These are phyloP conservation scores for Drosophila bunnanda DNA, from an alignment of 2,888 invertebrate species.

Conservation along the genomic window DNA sequence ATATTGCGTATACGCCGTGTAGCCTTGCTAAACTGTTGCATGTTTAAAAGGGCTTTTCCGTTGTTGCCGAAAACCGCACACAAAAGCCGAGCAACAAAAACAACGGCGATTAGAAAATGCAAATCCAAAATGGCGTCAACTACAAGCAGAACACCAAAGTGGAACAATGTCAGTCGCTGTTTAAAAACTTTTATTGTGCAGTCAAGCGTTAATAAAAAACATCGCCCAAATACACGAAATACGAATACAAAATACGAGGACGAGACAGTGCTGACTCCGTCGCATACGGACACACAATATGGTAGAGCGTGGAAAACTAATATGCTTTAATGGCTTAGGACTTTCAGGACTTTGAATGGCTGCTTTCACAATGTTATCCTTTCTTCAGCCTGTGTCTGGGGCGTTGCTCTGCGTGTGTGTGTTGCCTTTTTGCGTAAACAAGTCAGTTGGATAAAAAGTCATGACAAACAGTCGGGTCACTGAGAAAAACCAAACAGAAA, in stretches of 20 bases:
- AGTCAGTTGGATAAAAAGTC: constrained; percentile 72
- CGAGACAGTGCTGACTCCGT: neutral
- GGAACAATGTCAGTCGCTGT: constrained; percentile 70
- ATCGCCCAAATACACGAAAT: constrained; percentile 67
- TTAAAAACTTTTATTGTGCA: constrained; percentile 73
- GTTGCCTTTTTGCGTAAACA: constrained; percentile 68
- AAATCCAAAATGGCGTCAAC: constrained; percentile 65
- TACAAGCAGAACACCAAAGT: constrained; percentile 32
- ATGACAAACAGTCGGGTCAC: constrained; percentile 36
- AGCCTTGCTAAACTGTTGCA: constrained; percentile 64
- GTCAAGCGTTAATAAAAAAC: constrained; percentile 69
- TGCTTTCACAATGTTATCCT: constrained; percentile 74
- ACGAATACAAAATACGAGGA: constrained; percentile 43
- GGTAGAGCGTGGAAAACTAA: constrained; percentile 62
- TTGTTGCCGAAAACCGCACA: constrained; percentile 35
- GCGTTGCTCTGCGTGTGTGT: constrained; percentile 18
- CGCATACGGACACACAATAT: constrained; percentile 34
- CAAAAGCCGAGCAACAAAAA: constrained; percentile 28
- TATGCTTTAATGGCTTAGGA: constrained; percentile 80
- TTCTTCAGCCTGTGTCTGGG: constrained; percentile 30
- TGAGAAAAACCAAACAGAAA: neutral
- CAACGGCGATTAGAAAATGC: constrained; percentile 41
- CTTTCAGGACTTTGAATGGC: constrained; percentile 78
- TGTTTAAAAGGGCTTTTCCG: constrained; percentile 16
- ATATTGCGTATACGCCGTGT: constrained; percentile 47